Evolutionary conservation across 2,797 vertebrate species (phyloP).

Genomic region (Ara ararauna): DNA sequence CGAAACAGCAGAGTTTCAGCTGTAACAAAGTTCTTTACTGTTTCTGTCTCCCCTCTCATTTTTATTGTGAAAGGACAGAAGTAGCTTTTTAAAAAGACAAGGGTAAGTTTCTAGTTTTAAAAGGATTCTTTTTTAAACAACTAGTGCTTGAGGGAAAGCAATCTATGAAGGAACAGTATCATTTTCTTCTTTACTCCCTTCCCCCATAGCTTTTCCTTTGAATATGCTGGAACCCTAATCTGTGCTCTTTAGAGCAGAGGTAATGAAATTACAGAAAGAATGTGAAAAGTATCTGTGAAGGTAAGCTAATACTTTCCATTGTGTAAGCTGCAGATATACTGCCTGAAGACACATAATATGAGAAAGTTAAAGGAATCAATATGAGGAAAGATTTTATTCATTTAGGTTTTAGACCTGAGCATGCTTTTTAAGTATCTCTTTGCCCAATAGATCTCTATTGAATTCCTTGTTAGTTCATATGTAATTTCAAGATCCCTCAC

Average conservation of each 20-base stretch:
- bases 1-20: background rate
- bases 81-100: background rate
- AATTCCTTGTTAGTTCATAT: background rate
- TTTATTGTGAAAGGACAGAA: background rate
- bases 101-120: background rate
- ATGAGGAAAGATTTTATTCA: conserved; percentile 59
- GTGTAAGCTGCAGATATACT: conserved; percentile 60
- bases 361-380: conserved; percentile 65
- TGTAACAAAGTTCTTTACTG: background rate
- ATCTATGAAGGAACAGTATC: background rate
- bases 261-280: conserved; percentile 74
- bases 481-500: background rate
- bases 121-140: background rate
- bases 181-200: conserved; percentile 2
- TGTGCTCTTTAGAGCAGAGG: conserved; percentile 54
- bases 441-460: background rate
- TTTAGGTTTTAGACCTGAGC: background rate
- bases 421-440: background rate
- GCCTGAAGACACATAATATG: conserved; percentile 60
- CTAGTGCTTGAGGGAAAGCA: background rate
- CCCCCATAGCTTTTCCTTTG: conserved; percentile 42
- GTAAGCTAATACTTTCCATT: conserved; percentile 72
- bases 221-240: conserved; percentile 62
- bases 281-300: conserved; percentile 71
- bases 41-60: background rate